These are phyloP conservation scores for Ischnura elegans DNA, from an alignment of 2,888 invertebrate genomes.

Conservation along the genomic window DNA sequence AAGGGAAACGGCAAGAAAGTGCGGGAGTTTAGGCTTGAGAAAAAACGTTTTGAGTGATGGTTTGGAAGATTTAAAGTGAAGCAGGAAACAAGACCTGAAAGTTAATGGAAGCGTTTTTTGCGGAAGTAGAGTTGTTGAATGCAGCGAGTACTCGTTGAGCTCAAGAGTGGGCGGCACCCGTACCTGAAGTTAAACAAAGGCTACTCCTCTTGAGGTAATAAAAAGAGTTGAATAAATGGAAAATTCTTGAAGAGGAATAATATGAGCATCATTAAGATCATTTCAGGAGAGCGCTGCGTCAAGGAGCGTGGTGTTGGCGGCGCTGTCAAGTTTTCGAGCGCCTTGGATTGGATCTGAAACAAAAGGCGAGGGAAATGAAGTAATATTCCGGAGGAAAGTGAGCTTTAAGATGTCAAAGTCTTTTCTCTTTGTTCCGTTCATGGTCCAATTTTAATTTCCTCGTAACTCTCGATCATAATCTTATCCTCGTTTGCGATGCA, in stretches of 20 bases:
- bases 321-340: not conserved
- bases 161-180: not conserved
- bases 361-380: not conserved
- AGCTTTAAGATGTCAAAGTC: not conserved
- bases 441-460: not conserved
- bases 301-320: not conserved
- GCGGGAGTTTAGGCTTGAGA: not conserved
- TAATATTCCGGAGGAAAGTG: not conserved
- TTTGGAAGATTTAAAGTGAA: not conserved
- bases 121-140: not conserved
- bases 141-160: not conserved
- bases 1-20: too few species aligned
- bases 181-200: conserved; percentile 43
- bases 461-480: not conserved
- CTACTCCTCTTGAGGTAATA: not conserved
- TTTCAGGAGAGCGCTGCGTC: not conserved
- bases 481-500: not conserved
- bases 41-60: not conserved
- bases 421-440: not conserved
- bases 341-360: not conserved
- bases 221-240: not conserved
- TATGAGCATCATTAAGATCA: conserved; percentile 22
- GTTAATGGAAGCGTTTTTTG: conserved; percentile 13
- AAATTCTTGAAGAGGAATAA: not conserved
- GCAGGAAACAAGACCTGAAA: not conserved